Conservation (phyloP, 2,888 invertebrate species). For the Dolichomitus sp. region DNA sequence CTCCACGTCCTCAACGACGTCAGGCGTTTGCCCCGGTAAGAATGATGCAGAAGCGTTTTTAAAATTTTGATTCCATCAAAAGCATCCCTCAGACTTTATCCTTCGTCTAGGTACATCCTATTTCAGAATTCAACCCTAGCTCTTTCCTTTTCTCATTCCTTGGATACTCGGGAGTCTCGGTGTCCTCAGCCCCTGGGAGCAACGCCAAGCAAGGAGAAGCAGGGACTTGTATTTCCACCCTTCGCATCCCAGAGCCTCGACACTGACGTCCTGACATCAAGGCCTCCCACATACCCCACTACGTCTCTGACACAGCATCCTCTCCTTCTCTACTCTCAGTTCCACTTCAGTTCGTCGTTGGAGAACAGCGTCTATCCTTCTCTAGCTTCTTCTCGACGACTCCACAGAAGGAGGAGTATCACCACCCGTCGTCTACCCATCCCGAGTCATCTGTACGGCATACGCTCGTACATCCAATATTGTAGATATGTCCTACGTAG, state of each 20-base stretch:
- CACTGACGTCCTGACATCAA: conserved; percentile 83
- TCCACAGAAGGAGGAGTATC: conserved; percentile 54
- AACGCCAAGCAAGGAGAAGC: conserved; percentile 61
- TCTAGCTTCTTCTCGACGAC: conserved; percentile 60
- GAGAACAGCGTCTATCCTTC: conserved; percentile 59
- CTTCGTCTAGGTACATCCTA: conserved; percentile 34
- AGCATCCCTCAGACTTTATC: conserved; percentile 15
- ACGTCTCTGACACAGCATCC: conserved; percentile 61
- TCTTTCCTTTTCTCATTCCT: conserved; percentile 63
- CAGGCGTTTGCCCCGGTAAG: background rate
- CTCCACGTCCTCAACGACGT: background rate
- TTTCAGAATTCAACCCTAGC: conserved; percentile 73
- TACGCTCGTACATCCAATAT: conserved; percentile 82
- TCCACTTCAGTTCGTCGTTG: conserved; percentile 74
- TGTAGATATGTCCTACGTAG: conserved; percentile 76
- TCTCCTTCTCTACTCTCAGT: conserved; percentile 65
- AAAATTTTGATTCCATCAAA: conserved; percentile 28
- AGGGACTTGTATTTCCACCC: conserved; percentile 80
- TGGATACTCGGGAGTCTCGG: conserved; percentile 66
- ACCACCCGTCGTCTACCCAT: conserved; percentile 67
- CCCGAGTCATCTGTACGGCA: conserved; percentile 65
- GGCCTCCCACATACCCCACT: conserved; percentile 65
- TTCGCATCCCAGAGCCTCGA: conserved; percentile 79
- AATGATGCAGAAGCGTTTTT: background rate
- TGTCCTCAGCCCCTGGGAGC: conserved; percentile 77